Evolutionary conservation across 2,888 invertebrate genomes (phyloP), one percentile per base, ranked within the genome.

Genomic region (Cancer borealis): DNA sequence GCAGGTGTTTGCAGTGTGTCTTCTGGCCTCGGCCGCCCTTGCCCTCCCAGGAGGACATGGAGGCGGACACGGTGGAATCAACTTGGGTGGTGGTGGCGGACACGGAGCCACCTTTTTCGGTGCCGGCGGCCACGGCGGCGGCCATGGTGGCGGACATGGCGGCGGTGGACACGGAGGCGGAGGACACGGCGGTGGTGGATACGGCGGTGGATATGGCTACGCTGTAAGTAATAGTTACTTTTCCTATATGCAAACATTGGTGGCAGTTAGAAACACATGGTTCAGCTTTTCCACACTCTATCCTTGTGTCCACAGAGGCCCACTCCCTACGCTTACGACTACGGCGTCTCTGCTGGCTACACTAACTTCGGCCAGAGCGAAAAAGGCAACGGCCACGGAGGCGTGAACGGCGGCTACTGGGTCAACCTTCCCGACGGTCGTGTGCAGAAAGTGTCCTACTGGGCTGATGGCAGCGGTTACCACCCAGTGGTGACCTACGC

Each of bases 61-160:
- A 12, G 89, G 89, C 14, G 89, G 89, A 47, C 49, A 89, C 49
- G 89, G 89, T 49, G 89, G 89, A 49, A 79, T 79, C 10, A 79
- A 79, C 26, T 47, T 89, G n/a, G 89, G 89, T 21, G 47, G 49
- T 26, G 46, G 49, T 17, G 89, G 89, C 46, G 89, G 89, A 49
- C 26, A 49, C n/a, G 26, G n/a, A 8, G 26, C 12, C 30, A 60
- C 60, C 47, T 54, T 39, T 17, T 39, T 90, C 39, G 84, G 90
- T 26, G 90, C 49, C 45, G 90, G 90, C n/a, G 90, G 90, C 26
- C 90, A 90, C n/a, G 90, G 90, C 60, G 90, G 90, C 14, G 90
- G 90, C 6, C 6, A 8, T 8, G 73, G 26, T 2, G 73, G 73
- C 4, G 73, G 73, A 4, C 73, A 79, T 8, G 73, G 73, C 8